These are phyloP conservation scores for Ahaetulla prasina DNA, from an alignment of 2,113 vertebrate species.

Conservation along the genomic window DNA sequence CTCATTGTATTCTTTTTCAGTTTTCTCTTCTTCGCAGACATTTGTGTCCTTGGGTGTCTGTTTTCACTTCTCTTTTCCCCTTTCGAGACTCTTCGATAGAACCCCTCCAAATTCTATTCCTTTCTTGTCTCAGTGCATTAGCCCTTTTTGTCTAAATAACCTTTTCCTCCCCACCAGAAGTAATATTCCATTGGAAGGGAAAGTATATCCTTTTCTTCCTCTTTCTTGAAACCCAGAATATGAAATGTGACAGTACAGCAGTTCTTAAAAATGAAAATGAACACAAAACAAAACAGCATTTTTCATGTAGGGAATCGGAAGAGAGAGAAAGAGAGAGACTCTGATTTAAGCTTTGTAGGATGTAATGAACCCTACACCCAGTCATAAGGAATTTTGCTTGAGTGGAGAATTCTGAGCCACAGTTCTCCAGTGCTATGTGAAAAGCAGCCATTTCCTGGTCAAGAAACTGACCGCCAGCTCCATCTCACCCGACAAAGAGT, in stretches of 20 bases:
- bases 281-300: background rate
- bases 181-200: background rate
- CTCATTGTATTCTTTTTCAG: background rate
- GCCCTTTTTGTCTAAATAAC: background rate
- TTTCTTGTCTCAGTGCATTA: background rate
- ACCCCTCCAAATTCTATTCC: background rate
- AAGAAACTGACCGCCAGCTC: conserved; percentile 19
- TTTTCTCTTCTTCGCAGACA: background rate
- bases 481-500: conserved; percentile 30
- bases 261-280: background rate
- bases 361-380: background rate
- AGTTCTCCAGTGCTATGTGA: background rate
- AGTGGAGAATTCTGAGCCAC: conserved; percentile 28
- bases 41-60: no score
- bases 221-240: background rate
- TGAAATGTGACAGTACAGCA: background rate
- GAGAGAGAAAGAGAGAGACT: no score
- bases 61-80: background rate
- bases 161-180: background rate
- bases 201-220: background rate
- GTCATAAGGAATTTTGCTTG: background rate
- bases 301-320: background rate
- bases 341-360: background rate
- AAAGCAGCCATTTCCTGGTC: conserved; percentile 39
- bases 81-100: background rate